Evolutionary conservation across 2,113 vertebrate species (phyloP), one percentile per base, ranked within the genome.

Genomic region (Parotia lawesii): DNA sequence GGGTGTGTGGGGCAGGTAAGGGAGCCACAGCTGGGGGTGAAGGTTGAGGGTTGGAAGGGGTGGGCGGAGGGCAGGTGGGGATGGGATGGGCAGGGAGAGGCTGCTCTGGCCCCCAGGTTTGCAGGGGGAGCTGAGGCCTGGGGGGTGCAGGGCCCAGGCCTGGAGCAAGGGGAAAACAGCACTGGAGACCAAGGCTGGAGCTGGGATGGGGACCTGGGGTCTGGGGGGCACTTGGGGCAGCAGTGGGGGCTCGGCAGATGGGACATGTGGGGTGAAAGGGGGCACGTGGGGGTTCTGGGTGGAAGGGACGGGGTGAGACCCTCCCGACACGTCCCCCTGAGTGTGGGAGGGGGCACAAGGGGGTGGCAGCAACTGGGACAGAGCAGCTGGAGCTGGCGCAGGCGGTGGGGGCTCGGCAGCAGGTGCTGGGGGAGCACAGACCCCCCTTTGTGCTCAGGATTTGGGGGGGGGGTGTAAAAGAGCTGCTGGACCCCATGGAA

Each of bases 341-440:
- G 6, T 31, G 35, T 4, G 45, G 22, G 28, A 28, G 6, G 6
- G 23, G 27, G 33, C 10, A 11, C 37, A 9, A 21, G 9, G 25
- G 22, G 8, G 11, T 56, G 54, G 51, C 79, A 75, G 79, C 86
- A 85, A 2, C 37, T 54, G 91, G 83, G 53, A 47, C 20, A 6
- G 86, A 90, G 86, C 95, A 94, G 91, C 91, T 95, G 95, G 82
- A 37, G 77, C 69, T 23, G 5, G 20, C 1, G 2, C 1, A 0
- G 57, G 77, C 8, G 0, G 4, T 0, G 40, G 61, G 84, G 31
- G 85, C 69, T 56, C 6, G 0, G 73, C 67, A 77, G 91, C 95
- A 93, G 96, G 42, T 95, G 93, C 80, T 31, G 76, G 80, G 87
- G 60, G 27, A 86, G 85, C 85, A 95, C 88, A 94, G 82, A 12